Base-by-base conservation (phyloP, 2,797 vertebrate species). In the Sebastes reedi region DNA sequence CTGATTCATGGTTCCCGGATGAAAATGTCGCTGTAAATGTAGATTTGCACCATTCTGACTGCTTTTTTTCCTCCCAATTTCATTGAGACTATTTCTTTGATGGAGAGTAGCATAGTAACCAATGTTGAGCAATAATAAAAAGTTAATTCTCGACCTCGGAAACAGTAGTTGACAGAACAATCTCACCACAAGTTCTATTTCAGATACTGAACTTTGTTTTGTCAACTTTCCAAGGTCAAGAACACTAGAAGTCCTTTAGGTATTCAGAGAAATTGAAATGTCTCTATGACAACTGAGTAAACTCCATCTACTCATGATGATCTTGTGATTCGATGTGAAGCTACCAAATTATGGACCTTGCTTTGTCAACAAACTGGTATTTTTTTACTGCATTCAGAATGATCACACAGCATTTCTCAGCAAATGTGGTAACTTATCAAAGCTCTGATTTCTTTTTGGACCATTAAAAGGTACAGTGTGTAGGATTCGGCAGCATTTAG, bases 371-470 rank as follows among this genome's bases (percentile, higher is more conserved):
- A 61, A 39, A 60, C 46, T 12, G 25, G 20, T 65, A 6, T 59
- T 52, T 72, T 72, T 74, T 50, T 50, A 16, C 36, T 22, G 25
- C 52, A 29, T 54, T 54, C 30, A 79, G 32, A 52, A 58, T 13
- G 39, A 79, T 61, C 32, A 42, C 56, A 66, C 32, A 30, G 25
- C 24, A 4, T 27, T 16, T 50, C 20, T 75, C 46, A 50, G 56
- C 4, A 24, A 29, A 66, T 32, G 59, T 27, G 22, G 20, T 22
- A 46, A 25, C 5, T 54, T 27, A 36, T 54, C 39, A 13, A 64
- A 79, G 60, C 32, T 25, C 13, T 36, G 62, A 72, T 80, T 82
- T 82, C 36, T 14, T 67, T 81, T 74, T 58, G 36, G 46, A 42
- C 22, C 30, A 24, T 80, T 60, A 50, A 50, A 42, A 50, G 0